Base-by-base conservation (phyloP, 2,113 vertebrate genomes). In the Tetraodon nigroviridis region DNA sequence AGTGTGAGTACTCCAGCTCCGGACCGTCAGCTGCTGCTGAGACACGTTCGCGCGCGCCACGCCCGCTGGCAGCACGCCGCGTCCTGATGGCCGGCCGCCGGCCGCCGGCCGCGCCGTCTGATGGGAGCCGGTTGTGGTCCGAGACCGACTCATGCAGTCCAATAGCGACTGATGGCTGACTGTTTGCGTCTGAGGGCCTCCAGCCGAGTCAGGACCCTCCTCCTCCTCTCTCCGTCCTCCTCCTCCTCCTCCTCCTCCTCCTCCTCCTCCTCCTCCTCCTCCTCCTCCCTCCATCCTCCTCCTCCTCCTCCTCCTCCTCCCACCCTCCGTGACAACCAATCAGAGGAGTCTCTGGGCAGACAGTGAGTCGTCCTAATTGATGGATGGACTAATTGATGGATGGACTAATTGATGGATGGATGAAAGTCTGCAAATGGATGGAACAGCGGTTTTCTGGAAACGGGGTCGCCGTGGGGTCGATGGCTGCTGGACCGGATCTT, bases 1-100 rank as follows among this genome's bases (percentile, higher is more conserved):
- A 84, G 68, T 92, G 88, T 50, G 75, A 71, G 4, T 91, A 62
- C 72, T 88, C 88, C 3, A 90, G 80, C 8, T n/a, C 73, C 82
- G 0, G 89, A 90, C 66, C 86, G 87, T 1, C 85, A 90, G 40
- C 81, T 90, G 32, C 29, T 92, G 27, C 37, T 67, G 44, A 80
- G 89, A 56, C 85, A 89, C 18, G 1, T 71, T 22, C 87, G 76
- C 63, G 88, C 89, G 64, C 78, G 82, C 21, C 90, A 91, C 48
- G 3, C 52, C 53, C 13, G 70, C 73, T 24, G 59, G 22, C 50
- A 51, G 64, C 53, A 37, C 1, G 44, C 70, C 3, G 1, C 7
- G 3, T 18, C 51, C 17, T 64, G 56, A 57, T n/a, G 4, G 2
- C 2, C 0, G 49, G 69, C 41, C 55, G 45, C 71, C n/a, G 56